Base-by-base conservation (phyloP, 2,113 vertebrate genomes). In the Datnioides undecimradiatus region DNA sequence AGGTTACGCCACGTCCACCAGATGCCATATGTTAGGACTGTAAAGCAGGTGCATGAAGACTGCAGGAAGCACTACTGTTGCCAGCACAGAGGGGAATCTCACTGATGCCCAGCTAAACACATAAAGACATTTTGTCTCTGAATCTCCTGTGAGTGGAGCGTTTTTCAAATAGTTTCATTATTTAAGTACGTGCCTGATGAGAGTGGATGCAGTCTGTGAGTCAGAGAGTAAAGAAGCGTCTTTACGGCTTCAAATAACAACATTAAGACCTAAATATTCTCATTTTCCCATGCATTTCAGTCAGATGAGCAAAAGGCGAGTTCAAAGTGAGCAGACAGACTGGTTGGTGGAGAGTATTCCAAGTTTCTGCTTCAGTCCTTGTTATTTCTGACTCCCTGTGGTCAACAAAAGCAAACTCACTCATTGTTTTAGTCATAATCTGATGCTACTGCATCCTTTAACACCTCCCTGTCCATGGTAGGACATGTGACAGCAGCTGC, bases 31-130 rank as follows among this genome's bases (percentile, higher is more conserved):
- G 84, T 78, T 64, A 3, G 48, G 17, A 19, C 43, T 73, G 45
- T 76, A 40, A 0, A 73, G 52, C 85, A 85, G 80, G 66, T 85
- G 88, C 64, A 57, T 51, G 4, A 21, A 71, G 73, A 12, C 84
- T 12, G 52, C 79, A 72, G 85, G 72, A 27, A 43, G 31, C n/a
- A 5, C 8, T 1, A 12, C 34, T 45, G 48, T 16, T 55, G 57
- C 72, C 75, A 70, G 1, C 0, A 25, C n/a, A 33, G 25, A 5
- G n/a, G 43, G 31, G 31, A n/a, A 43, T n/a, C 13, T 43, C 11
- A 33, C 14, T 16, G 2, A 43, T n/a, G 25, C 33, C 36, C 34
- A 68, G 64, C 13, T 40, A 10, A 10, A 66, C 5, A 5, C 43
- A n/a, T 34, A 17, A 7, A 68, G 3, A 8, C 19, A 25, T 9